Evolutionary conservation across 2,888 invertebrate genomes (phyloP).

Genomic region (Mechanitis messenoides): DNA sequence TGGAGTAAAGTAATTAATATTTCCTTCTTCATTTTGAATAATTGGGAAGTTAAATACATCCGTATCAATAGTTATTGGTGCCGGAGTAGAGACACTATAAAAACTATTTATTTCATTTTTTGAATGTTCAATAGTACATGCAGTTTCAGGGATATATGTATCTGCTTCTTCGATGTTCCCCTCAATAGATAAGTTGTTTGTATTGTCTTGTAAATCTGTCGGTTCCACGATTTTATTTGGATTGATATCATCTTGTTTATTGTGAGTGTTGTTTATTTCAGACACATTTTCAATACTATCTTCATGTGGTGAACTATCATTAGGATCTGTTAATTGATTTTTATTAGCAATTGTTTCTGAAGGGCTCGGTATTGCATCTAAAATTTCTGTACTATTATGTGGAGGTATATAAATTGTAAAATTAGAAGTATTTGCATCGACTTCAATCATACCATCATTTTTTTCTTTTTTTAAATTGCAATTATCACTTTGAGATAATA

Average conservation of each 20-base stretch:
- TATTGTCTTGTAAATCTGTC: too few relatives aligned
- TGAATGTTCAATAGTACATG: too few relatives aligned
- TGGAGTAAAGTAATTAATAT: background rate
- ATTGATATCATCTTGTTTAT: too few relatives aligned
- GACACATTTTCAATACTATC: too few relatives aligned
- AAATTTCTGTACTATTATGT: constrained; percentile 5
- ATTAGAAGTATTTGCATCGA: background rate
- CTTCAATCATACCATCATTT: background rate
- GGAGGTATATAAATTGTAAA: background rate
- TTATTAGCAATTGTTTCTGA: constrained; percentile 9
- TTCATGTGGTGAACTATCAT: too few relatives aligned
- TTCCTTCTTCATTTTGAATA: background rate
- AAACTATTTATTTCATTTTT: too few relatives aligned
- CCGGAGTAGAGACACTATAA: too few relatives aligned
- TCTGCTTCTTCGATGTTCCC: too few relatives aligned
- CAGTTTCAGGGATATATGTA: too few relatives aligned
- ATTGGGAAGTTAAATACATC: background rate
- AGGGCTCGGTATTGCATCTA: constrained; percentile 12
- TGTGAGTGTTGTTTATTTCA: too few relatives aligned
- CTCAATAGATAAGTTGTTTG: too few relatives aligned
- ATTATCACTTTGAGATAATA: background rate
- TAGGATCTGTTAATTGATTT: background rate
- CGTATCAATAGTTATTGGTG: background rate
- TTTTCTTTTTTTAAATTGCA: constrained; percentile 2
- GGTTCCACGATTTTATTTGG: too few relatives aligned